Percentiles rank a stretch among this genome's conserved stretches.
These are phyloP conservation scores for Andrena trimmerana DNA, from an alignment of 2,888 invertebrate genomes.

Conservation along the genomic window DNA sequence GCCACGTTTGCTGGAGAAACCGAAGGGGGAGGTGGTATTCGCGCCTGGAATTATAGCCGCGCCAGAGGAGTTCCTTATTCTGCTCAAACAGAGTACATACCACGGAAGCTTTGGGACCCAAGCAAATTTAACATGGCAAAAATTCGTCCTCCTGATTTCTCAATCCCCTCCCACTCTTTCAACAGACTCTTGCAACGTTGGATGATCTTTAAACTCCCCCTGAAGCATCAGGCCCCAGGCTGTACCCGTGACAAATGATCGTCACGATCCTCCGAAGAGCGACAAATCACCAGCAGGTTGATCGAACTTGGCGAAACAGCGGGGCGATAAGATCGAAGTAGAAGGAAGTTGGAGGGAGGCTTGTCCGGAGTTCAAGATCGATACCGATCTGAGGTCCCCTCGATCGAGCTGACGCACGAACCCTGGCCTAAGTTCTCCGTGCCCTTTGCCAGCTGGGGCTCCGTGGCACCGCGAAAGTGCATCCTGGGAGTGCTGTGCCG, in stretches of 20 bases:
- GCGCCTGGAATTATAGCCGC: slow-evolving; percentile 6
- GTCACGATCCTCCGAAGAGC: not conserved
- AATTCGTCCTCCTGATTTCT: too few relatives aligned
- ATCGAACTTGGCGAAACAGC: not conserved
- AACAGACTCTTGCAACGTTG: not conserved
- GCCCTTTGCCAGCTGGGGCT: slow-evolving; percentile 64
- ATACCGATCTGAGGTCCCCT: slow-evolving; percentile 17
- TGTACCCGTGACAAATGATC: slow-evolving; percentile 13
- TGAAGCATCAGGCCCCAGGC: not conserved
- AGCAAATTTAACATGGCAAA: too few relatives aligned
- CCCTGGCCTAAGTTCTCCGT: slow-evolving; percentile 37
- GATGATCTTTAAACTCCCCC: not conserved
- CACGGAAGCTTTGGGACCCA: too few relatives aligned
- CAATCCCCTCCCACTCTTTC: not conserved
- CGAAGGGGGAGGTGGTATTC: not conserved
- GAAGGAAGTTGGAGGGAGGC: not conserved
- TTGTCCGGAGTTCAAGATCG: not conserved
- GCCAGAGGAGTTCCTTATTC: not conserved
- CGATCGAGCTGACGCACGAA: slow-evolving; percentile 8
- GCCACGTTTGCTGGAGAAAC: slow-evolving; percentile 21
- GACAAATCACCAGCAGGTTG: slow-evolving; percentile 18
- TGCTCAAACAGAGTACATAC: not conserved
- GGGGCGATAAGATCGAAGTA: not conserved
- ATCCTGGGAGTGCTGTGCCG: slow-evolving; percentile 66
- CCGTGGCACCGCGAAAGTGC: slow-evolving; percentile 43